Base-by-base conservation (phyloP, 2,888 invertebrate species). In the Allygus modestus region DNA sequence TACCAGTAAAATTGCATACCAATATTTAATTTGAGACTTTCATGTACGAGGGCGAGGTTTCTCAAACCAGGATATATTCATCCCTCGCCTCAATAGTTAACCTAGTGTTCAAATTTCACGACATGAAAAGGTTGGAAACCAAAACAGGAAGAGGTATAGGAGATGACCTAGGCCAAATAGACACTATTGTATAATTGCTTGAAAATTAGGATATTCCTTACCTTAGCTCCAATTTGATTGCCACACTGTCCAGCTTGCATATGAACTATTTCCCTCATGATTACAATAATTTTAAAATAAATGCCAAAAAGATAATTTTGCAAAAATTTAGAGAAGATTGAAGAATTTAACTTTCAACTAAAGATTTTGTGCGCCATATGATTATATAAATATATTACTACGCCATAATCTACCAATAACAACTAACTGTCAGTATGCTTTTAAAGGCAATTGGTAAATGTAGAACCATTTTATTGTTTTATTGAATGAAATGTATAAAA, bases 191-290 rank as follows among this genome's bases (percentile, higher is more conserved):
- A 11, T 61, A 23, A 12, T 12, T 2, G 28, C 1, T 1, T 61
- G 15, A 61, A 61, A 28, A 61, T 11, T 61, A 11, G 1, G 28
- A 31, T 54, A 7, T 54, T 9, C 54, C 23, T 33, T 93, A 96
- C 96, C 94, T 97, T 98, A 89, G 97, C 96, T 89, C 97, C 98
- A 91, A 98, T 98, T 92, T 98, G 98, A 92, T 98, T 98, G 88
- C 98, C 98, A 92, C 97, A 97, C 91, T 97, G 97, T 88, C 98
- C 98, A 88, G 97, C 95, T 91, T 98, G 98, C 88, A 98, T 94
- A 91, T 98, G 97, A 88, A 98, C 97, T 91, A 98, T 97, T 94
- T 98, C 98, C 92, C 98, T 95, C 98, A 98, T 98, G 54, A 92
- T 93, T 87, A 85, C 81, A 71, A 54, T 33, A 83, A 83, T 71